A percentile compares a stretch with the other conserved stretches of the same genome.
Conservation (phyloP, 2,797 vertebrate species). For the Eurystomus glaucurus region DNA sequence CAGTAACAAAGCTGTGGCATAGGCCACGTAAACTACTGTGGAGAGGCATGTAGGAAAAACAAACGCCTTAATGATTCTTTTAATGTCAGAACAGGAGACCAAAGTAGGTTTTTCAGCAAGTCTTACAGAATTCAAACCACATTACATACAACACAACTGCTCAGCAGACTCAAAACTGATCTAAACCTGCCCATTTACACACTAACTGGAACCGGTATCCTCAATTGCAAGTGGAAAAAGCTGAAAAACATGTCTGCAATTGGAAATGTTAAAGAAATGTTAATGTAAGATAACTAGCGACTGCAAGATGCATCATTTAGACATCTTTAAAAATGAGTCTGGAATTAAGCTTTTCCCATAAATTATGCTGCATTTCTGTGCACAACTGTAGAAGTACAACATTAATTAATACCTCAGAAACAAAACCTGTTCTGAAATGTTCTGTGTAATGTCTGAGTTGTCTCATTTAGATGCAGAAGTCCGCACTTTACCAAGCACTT, state of each 20-base stretch:
- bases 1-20: background rate
- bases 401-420: background rate
- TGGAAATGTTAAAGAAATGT: accelerated
- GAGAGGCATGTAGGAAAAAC: background rate
- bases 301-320: background rate
- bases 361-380: background rate
- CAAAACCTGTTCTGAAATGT: background rate
- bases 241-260: accelerated
- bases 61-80: accelerated
- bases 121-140: background rate
- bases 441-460: background rate
- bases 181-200: background rate
- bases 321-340: background rate
- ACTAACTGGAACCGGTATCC: background rate
- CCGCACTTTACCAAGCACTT: background rate
- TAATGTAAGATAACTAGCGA: background rate
- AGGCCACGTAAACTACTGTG: background rate
- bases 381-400: background rate
- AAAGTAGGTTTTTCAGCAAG: background rate
- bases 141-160: background rate
- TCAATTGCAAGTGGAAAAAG: background rate
- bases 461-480: background rate
- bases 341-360: background rate
- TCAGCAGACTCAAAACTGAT: background rate
- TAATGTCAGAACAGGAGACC: background rate